A percentile compares a stretch with the other conserved stretches of the same genome.
Conservation (phyloP, 2,113 vertebrate species). For the Crotalus helleri region DNA sequence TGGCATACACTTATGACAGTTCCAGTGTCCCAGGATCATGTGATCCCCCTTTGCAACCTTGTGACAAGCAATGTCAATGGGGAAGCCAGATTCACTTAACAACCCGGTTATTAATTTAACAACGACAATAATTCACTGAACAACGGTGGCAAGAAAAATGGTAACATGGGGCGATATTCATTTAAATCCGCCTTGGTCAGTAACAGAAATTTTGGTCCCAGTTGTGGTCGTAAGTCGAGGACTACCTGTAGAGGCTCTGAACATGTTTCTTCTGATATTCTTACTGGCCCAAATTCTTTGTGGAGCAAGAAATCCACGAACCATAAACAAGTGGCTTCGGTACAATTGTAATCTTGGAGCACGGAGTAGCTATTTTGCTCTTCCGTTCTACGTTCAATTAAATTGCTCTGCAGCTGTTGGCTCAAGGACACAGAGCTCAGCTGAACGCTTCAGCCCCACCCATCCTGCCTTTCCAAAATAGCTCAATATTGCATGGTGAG, state of each 20-base stretch:
- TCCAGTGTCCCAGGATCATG: not conserved
- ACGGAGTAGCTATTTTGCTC: not conserved
- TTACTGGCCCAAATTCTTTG: not conserved
- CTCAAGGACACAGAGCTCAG: slow-evolving; percentile 1
- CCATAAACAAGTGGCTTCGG: not conserved
- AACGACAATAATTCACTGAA: not conserved
- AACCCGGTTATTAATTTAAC: not conserved
- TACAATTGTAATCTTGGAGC: not conserved
- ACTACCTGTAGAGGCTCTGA: not conserved
- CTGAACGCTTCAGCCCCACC: not conserved
- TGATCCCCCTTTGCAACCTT: not conserved
- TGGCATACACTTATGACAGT: not conserved
- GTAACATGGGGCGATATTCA: not conserved
- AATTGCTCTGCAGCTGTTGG: not conserved
- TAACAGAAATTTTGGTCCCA: no score
- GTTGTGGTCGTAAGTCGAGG: not conserved
- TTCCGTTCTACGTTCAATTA: not conserved
- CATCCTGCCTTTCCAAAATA: not conserved
- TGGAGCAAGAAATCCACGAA: not conserved
- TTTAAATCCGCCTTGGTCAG: not conserved
- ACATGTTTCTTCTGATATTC: not conserved
- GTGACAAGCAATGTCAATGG: not conserved
- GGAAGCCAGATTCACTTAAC: not conserved
- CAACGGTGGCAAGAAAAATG: not conserved
- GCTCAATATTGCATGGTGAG: not conserved